Evolutionary conservation across 2,888 invertebrate species (phyloP), one percentile per base, ranked within the genome.

Genomic region (Ophion ventricosus): DNA sequence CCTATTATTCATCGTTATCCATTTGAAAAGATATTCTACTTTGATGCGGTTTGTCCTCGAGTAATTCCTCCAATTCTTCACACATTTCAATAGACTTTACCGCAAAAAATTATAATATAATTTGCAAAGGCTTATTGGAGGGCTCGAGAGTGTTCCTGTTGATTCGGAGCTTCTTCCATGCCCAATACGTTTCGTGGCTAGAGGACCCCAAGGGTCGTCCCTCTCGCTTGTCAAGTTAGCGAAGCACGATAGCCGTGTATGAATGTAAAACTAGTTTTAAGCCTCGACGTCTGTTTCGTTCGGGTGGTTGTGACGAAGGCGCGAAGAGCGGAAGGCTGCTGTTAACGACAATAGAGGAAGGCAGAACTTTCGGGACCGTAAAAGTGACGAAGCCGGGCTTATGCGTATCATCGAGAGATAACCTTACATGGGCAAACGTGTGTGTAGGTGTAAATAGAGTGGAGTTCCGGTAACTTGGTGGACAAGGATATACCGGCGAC

Each of bases 371-470:
- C 8, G 43, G 25, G 49, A 72, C 57, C 23, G 25, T 57, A 59
- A 57, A 40, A 26, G 56, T 23, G 54, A 72, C 64, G 75, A 66
- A 66, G 64, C 17, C 49, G 40, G 59, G 49, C 29, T 20, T 54
- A 54, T 43, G 63, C 70, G 69, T 74, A 73, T 78, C 82, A 77
- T 82, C 78, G 82, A 82, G 73, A 73, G 67, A n/a, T n/a, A 67
- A 66, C 35, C 66, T 25, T 17, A 8, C 17, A 25, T 10, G 20
- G 40, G 20, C 25, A 54, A 63, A 69, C n/a, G 67, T 35, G 43
- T 17, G 67, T 26, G 59, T n/a, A 69, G 74, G 63, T 75, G 74
- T 20, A 72, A 72, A 59, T 61, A 23, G 74, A 57, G 70, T 57
- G 17, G 35, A 80, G 64, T 80, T 83, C 74, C 72, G 80, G 83